A percentile compares a stretch with the other conserved stretches of the same genome.
Evolutionary conservation across 2,888 invertebrate genomes (phyloP).

Genomic region (Alviniconcha strummeri): DNA sequence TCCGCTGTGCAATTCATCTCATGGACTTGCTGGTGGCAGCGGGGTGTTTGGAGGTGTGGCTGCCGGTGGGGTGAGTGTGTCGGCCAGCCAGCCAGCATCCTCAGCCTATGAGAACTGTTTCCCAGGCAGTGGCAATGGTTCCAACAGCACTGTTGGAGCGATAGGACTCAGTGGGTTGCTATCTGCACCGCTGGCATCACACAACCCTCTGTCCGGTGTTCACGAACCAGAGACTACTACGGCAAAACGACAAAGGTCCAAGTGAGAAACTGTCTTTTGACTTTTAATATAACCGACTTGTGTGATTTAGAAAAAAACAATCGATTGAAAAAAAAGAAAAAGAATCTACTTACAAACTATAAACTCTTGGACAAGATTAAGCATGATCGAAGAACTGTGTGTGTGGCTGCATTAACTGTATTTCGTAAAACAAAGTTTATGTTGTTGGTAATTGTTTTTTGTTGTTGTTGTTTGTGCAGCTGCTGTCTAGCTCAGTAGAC

Average conservation of each 20-base stretch:
- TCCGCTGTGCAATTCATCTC: slow-evolving; percentile 8
- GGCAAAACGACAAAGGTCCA: slow-evolving; percentile 28
- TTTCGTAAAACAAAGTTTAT: too few relatives aligned
- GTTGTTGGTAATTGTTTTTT: too few relatives aligned
- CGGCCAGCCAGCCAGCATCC: not conserved
- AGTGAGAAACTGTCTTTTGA: slow-evolving; percentile 1
- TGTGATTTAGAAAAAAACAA: too few relatives aligned
- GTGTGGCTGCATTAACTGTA: too few relatives aligned
- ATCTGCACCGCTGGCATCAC: not conserved
- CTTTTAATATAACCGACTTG: too few relatives aligned
- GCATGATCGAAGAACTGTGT: too few relatives aligned
- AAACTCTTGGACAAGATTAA: too few relatives aligned
- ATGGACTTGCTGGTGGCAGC: not conserved
- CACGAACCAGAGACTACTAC: slow-evolving; percentile 8
- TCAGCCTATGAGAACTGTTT: slow-evolving; percentile 5
- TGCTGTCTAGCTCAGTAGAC: too few relatives aligned
- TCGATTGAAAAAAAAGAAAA: too few relatives aligned
- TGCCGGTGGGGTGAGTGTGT: not conserved
- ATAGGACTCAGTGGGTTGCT: slow-evolving; percentile 14
- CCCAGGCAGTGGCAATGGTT: not conserved
- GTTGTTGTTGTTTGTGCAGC: too few relatives aligned
- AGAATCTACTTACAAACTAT: too few relatives aligned
- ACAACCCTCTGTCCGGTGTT: not conserved
- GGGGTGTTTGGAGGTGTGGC: not conserved
- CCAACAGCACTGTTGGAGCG: not conserved